Evolutionary conservation across 2,113 vertebrate genomes (phyloP).

Genomic region (Crotophaga sulcirostris): DNA sequence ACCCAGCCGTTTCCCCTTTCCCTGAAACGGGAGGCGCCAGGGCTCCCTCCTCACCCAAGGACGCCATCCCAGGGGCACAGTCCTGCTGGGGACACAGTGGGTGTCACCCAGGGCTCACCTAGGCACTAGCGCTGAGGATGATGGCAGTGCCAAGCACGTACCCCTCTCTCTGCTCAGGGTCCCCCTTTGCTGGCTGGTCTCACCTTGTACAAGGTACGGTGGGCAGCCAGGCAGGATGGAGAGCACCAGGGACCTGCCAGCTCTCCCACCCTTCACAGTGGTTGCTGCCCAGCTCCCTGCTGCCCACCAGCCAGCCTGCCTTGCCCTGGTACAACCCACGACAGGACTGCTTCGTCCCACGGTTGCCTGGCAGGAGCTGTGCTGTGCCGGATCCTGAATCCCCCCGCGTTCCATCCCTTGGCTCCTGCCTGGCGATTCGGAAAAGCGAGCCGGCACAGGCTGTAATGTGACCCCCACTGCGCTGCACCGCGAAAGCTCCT

Average conservation of each 20-base stretch:
- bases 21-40: not conserved
- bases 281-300: not conserved
- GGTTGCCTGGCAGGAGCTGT: not conserved
- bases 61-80: not conserved
- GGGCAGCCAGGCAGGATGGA: not conserved
- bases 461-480: slow-evolving; percentile 1
- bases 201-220: not conserved
- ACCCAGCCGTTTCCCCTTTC: slow-evolving; percentile 23
- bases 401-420: not conserved
- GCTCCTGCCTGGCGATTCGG: not conserved
- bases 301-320: not conserved
- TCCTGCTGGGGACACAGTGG: fast-evolving
- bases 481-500: slow-evolving; percentile 39
- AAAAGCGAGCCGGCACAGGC: not conserved
- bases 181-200: not conserved
- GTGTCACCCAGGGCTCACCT: not conserved
- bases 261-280: not conserved
- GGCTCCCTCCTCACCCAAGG: not conserved
- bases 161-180: not conserved
- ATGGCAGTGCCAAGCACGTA: no score
- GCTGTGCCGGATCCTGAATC: not conserved
- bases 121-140: fast-evolving
- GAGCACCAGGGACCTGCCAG: not conserved
- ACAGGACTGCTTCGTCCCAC: not conserved
- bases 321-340: not conserved